Percentiles rank a stretch among this genome's conserved stretches.
Conservation (phyloP, 2,797 vertebrate genomes). For the Alca torda region DNA sequence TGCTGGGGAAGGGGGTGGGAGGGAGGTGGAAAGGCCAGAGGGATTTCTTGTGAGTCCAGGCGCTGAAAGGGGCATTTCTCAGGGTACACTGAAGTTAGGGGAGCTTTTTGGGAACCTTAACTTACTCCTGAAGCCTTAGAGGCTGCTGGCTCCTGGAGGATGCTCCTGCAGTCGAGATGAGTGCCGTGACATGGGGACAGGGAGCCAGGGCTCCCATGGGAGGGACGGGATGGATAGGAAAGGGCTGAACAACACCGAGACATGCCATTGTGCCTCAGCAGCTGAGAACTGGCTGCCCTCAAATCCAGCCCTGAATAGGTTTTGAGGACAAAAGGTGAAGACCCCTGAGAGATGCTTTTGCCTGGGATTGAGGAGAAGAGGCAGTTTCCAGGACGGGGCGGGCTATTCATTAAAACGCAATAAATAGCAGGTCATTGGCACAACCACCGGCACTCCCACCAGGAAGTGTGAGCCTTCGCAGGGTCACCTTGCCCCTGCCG, state of each 20-base stretch:
- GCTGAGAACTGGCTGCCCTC: neutral
- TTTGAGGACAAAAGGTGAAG: constrained; percentile 37
- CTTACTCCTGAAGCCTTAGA: neutral
- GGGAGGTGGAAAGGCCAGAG: neutral
- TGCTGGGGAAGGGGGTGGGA: neutral
- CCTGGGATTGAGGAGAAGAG: constrained; percentile 22
- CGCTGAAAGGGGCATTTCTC: neutral
- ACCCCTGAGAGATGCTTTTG: neutral
- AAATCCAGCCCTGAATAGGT: constrained; percentile 11
- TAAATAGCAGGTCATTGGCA: neutral
- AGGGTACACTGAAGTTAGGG: no score
- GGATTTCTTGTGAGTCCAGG: neutral
- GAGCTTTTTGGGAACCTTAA: neutral
- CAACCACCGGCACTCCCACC: rapidly evolving
- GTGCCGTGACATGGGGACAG: neutral
- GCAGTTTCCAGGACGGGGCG: neutral
- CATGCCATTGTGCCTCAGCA: neutral
- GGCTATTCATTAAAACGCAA: constrained; percentile 7
- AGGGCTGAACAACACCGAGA: neutral
- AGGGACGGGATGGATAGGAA: neutral
- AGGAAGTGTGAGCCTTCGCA: neutral
- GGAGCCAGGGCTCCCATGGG: neutral
- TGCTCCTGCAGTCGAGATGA: neutral
- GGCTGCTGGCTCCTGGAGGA: rapidly evolving
- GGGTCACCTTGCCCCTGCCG: neutral